phyloP scores from a whole-genome alignment of 2,113 vertebrate genomes.

The Proteles cristata region DNA sequence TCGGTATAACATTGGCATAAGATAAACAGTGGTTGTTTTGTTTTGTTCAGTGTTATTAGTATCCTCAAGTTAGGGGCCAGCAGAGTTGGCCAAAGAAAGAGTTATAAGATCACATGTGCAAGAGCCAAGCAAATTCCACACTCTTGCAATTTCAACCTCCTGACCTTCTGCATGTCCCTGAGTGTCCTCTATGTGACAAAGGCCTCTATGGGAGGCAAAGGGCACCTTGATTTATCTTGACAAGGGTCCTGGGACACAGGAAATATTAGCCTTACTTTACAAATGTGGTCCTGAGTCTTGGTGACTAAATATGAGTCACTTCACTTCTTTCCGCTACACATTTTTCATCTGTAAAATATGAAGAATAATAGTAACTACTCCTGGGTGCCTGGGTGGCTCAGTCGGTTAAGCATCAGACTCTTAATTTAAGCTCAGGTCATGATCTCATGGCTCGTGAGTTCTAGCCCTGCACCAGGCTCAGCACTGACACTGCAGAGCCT shows the following conservation, averaged over 20 bases:
- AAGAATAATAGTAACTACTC: rapidly evolving
- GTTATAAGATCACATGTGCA: no score
- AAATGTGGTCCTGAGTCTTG: neutral
- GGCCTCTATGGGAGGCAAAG: neutral
- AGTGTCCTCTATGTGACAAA: rapidly evolving
- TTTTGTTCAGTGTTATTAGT: neutral
- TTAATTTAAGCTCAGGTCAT: no score
- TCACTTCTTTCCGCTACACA: rapidly evolving
- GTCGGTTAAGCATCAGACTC: no score
- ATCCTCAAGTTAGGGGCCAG: no score
- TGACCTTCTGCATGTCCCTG: neutral
- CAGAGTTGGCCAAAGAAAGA: neutral
- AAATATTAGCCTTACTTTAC: neutral
- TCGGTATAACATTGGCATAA: rapidly evolving
- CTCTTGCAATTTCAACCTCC: rapidly evolving
- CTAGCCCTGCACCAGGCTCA: no score
- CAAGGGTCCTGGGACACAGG: neutral
- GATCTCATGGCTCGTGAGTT: no score
- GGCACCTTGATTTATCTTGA: rapidly evolving
- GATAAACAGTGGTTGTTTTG: neutral
- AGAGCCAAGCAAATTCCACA: rapidly evolving
- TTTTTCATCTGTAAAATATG: rapidly evolving
- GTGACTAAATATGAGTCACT: neutral
- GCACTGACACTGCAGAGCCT: no score
- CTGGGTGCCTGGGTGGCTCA: no score